Evolutionary conservation across 2,113 vertebrate genomes (phyloP), one percentile per base, ranked within the genome.

Genomic region (Labeo rohita): DNA sequence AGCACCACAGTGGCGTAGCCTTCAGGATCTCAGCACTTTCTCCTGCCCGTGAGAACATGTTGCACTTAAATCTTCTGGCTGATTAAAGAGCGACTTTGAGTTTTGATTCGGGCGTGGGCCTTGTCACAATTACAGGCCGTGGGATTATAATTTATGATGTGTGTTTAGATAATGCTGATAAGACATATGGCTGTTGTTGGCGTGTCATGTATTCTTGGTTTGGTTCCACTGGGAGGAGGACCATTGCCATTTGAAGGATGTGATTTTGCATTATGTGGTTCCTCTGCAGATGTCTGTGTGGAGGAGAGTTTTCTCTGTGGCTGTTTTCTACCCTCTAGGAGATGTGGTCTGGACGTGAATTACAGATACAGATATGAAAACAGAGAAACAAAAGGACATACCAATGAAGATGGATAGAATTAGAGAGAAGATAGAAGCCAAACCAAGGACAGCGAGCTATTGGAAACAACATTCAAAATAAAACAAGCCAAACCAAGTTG

Each of bases 11-110:
- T 59, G 77, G 75, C 43, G 5, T 73, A 50, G 36, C 52, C 77
- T 10, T 81, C 84, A 45, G 21, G 12, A 80, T 73, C 66, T 74
- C 16, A 49, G 10, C 54, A 49, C 74, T 56, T 82, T 66, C 36
- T 39, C 47, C 45, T 23, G 45, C 75, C 75, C 76, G 15, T 84
- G 59, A 77, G 82, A 87, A 79, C 77, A 28, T n/a, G 36, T 49
- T 65, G 50, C 6, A 39, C 82, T 73, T 59, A 54, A 82, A 84
- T 82, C 79, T 81, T 65, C 68, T 77, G 81, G 45, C 76, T 90
- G 89, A 88, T 88, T 88, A 88, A 87, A 90, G 87, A 72, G 70
- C 63, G 73, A 65, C 43, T 82, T 70, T 18, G 77, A 47, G 77
- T 88, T 88, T 79, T 85, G 73, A 80, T 85, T 86, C n/a, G 85